Evolutionary conservation across 2,113 vertebrate species (phyloP).

Genomic region (Chaetura pelagica): DNA sequence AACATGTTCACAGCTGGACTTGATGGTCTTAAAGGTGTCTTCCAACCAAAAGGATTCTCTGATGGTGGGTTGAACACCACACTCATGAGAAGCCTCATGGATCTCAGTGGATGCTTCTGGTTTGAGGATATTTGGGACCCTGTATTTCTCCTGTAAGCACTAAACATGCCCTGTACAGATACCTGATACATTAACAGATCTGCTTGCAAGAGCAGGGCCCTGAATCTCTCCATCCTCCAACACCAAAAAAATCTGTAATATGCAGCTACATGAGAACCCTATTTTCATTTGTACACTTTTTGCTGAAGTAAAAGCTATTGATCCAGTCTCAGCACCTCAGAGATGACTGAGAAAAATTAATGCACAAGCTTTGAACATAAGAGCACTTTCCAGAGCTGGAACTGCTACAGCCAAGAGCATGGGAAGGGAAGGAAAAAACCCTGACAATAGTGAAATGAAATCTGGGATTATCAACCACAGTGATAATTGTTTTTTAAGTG

Average conservation of each 20-base stretch:
- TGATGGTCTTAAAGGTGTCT: no score
- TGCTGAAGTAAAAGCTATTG: not conserved
- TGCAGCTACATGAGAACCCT: accelerated
- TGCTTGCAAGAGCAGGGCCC: not conserved
- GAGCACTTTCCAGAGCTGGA: not conserved
- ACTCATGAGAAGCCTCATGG: accelerated
- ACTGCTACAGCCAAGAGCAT: not conserved
- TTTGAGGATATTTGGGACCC: not conserved
- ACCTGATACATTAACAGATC: not conserved
- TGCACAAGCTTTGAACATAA: not conserved
- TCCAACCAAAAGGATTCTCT: no score
- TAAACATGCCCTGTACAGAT: accelerated
- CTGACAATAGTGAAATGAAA: not conserved
- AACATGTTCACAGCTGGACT: not conserved
- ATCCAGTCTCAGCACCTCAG: not conserved
- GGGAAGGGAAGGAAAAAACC: not conserved
- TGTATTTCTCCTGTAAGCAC: no score
- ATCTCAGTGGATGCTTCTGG: not conserved
- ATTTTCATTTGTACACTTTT: not conserved
- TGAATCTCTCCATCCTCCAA: not conserved
- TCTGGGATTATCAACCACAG: not conserved
- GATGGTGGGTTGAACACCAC: accelerated
- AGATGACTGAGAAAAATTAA: not conserved
- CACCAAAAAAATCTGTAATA: not conserved
- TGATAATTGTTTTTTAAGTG: not conserved